Evolutionary conservation across 2,888 invertebrate species (phyloP).

Genomic region (Leucophenga maculata): DNA sequence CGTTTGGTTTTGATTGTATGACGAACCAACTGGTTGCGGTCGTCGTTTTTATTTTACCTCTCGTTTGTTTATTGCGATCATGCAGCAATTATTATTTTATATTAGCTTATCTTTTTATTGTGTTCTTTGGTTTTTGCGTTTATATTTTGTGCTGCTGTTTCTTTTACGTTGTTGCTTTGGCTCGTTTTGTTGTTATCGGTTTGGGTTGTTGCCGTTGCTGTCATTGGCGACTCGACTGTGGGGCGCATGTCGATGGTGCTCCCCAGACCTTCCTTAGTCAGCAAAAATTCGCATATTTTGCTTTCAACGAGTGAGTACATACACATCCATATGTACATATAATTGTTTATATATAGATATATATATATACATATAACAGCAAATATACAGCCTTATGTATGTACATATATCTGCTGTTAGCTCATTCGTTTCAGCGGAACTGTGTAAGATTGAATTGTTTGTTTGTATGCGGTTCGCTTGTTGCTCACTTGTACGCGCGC

Average conservation of each 20-base stretch:
- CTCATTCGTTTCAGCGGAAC: constrained; percentile 33
- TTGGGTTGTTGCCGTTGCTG: constrained; percentile 35
- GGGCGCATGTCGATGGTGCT: constrained; percentile 53
- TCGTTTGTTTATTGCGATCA: constrained; percentile 11
- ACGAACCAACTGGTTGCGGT: constrained; percentile 13
- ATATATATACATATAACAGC: constrained; percentile 40
- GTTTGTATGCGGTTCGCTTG: constrained; percentile 27
- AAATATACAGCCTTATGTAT: constrained; percentile 30
- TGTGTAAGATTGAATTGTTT: constrained; percentile 3
- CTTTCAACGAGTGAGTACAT: constrained; percentile 31
- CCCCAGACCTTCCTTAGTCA: constrained; percentile 71
- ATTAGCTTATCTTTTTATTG: constrained; percentile 38
- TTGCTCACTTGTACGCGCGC: constrained; percentile 4
- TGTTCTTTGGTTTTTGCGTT: constrained; percentile 51
- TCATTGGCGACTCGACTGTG: constrained; percentile 27
- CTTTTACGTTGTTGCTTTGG: constrained; percentile 57
- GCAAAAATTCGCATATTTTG: constrained; percentile 60
- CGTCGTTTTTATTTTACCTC: constrained; percentile 16
- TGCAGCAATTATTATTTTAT: constrained; percentile 64
- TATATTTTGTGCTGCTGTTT: constrained; percentile 51
- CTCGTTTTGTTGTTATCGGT: constrained; percentile 49
- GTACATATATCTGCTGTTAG: constrained; percentile 45
- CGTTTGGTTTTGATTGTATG: constrained; percentile 1
- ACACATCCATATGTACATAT: constrained; percentile 31
- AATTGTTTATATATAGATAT: constrained; percentile 33